These are phyloP conservation scores for Resseliella maxima DNA, from an alignment of 2,888 invertebrate species.

Conservation along the genomic window DNA sequence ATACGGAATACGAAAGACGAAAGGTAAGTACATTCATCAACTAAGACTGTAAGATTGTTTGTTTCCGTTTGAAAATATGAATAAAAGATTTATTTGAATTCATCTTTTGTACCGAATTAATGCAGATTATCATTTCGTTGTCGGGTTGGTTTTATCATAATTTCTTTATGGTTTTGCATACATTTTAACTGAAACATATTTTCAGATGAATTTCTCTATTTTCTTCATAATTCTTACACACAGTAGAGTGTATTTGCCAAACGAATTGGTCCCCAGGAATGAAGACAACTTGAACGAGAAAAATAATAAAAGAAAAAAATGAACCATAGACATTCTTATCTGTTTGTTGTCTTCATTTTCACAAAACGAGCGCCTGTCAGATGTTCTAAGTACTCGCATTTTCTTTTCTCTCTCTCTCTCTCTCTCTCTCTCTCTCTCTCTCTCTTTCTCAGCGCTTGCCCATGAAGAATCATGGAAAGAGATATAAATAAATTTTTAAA, in stretches of 20 bases:
- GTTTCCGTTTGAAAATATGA: not conserved
- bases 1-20: not conserved
- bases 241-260: not conserved
- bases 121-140: slow-evolving; percentile 16
- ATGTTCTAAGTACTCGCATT: too few relatives aligned
- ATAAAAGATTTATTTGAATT: not conserved
- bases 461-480: not conserved
- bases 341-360: not conserved
- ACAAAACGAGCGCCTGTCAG: not conserved
- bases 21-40: too few relatives aligned
- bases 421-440: too few relatives aligned
- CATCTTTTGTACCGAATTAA: not conserved
- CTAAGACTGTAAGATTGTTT: too few relatives aligned
- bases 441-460: not conserved
- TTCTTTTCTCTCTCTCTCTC: too few relatives aligned
- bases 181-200: not conserved
- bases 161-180: not conserved
- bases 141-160: not conserved
- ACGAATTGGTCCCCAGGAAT: too few relatives aligned
- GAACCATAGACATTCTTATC: slow-evolving; percentile 28
- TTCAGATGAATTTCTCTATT: not conserved
- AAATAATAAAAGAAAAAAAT: not conserved
- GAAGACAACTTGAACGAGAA: too few relatives aligned
- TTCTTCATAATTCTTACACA: not conserved
- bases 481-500: slow-evolving; percentile 14